These are phyloP conservation scores for Thaumetopoea pityocampa DNA, from an alignment of 1,140 invertebrate species.

Conservation along the genomic window DNA sequence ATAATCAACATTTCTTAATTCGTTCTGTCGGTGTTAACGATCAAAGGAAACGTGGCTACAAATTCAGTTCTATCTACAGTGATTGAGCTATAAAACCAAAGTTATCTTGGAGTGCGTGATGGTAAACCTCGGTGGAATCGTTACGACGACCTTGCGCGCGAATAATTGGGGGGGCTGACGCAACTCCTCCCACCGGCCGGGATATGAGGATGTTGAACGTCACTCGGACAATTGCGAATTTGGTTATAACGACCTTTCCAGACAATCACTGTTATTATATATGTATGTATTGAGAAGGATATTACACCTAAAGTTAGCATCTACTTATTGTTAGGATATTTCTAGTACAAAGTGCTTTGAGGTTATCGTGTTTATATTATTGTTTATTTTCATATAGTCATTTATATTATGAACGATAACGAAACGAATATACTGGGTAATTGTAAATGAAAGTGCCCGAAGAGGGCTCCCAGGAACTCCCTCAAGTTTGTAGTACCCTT, in stretches of 20 bases:
- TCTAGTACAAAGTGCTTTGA: no score
- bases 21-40: constrained; percentile 3
- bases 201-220: constrained; percentile 8
- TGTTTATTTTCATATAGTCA: no score
- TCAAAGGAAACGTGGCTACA: constrained; percentile 10
- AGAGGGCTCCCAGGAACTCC: no score
- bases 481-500: no score
- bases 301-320: no score
- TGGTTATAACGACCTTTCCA: constrained; percentile 2
- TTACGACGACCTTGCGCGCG: constrained; percentile 39
- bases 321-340: no score
- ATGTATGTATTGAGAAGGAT: no score
- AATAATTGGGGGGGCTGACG: constrained; percentile 41
- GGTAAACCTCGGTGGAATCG: constrained; percentile 4
- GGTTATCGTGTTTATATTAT: no score
- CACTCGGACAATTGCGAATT: constrained; percentile 4
- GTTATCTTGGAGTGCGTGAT: constrained; percentile 6
- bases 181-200: constrained; percentile 34
- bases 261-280: no score
- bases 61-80: constrained; percentile 9
- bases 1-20: constrained; percentile 8
- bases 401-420: no score
- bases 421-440: no score
- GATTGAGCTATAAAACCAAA: constrained; percentile 11
- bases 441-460: no score